Base-by-base conservation (phyloP, 2,797 vertebrate species). In the Pagetopsis macropterus region DNA sequence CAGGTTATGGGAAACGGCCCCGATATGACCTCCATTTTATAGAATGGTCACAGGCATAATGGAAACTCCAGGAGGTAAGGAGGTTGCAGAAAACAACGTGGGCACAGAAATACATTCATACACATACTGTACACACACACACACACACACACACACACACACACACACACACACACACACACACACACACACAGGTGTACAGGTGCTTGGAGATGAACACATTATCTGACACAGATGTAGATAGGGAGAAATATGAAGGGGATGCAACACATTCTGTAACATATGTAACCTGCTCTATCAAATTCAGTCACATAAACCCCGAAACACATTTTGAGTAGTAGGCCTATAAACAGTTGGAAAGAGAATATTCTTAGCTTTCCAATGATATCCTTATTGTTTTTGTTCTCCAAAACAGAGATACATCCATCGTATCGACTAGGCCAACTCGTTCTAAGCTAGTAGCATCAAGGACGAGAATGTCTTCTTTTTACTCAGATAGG, bases 21-120 rank as follows among this genome's bases (percentile, higher is more conserved):
- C 75, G 61, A 85, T 89, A 89, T 93, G 91, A 93, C 92, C 90
- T 92, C 92, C 86, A 92, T 93, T 94, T 93, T 90, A 87, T 74
- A 90, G 88, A 91, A 93, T 89, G 86, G 87, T 92, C 80, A 88
- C 77, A 79, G 78, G 68, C 85, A 91, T 92, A 93, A 95, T 94
- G 91, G 83, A 93, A 94, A 92, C 94, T 88, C 82, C 91, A 57
- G 93, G 93, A 91, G 93, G 91, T 92, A 88, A 80, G 75, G 81
- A 86, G 68, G 71, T 52, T 77, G 81, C 75, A 31, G 49, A 59
- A 73, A 81, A 84, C 85, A 86, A 87, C 76, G 60, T 52, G 57
- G 33, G 17, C 71, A 77, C 51, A 58, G 17, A 14, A 51, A 57
- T 64, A 17, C 12, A 41, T 62, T 37, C 56, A 69, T 59, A 46